phyloP scores from a whole-genome alignment of 2,888 invertebrate genomes.

The Gandaritis pyraliata region DNA sequence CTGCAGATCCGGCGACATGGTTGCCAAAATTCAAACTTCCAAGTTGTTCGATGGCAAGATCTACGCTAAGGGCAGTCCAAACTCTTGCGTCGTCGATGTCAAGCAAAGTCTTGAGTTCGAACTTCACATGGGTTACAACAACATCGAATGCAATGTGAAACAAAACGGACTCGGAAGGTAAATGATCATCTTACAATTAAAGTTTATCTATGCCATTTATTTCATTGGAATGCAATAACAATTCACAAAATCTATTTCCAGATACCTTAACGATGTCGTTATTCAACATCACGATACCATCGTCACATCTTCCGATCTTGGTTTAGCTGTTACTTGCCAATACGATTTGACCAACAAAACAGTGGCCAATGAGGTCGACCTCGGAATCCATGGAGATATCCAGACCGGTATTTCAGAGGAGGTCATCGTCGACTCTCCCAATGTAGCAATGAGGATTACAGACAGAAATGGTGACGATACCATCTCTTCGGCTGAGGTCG shows the following conservation, averaged over 20 bases:
- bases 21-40: constrained; percentile 95
- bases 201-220: constrained; percentile 3
- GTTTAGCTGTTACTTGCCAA: constrained; percentile 96
- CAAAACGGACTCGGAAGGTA: constrained; percentile 93
- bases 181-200: constrained; percentile 41
- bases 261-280: constrained; percentile 95
- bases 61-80: constrained; percentile 97
- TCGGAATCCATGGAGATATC: constrained; percentile 95
- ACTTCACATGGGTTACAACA: constrained; percentile 95
- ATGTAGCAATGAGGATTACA: constrained; percentile 97
- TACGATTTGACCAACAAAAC: constrained; percentile 97
- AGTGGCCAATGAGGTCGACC: constrained; percentile 95
- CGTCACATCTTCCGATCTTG: constrained; percentile 96
- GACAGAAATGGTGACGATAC: constrained; percentile 93
- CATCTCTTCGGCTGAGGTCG: constrained; percentile 95
- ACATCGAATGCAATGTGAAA: constrained; percentile 96
- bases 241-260: constrained; percentile 49
- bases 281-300: constrained; percentile 98
- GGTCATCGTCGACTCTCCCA: constrained; percentile 96
- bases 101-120: constrained; percentile 95
- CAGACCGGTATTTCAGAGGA: constrained; percentile 94
- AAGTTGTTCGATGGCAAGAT: constrained; percentile 97
- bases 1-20: constrained; percentile 96
- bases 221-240: constrained; percentile 9
- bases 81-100: constrained; percentile 95